Conservation (phyloP, 2,113 vertebrate species). For the Eulacestoma nigropectus region DNA sequence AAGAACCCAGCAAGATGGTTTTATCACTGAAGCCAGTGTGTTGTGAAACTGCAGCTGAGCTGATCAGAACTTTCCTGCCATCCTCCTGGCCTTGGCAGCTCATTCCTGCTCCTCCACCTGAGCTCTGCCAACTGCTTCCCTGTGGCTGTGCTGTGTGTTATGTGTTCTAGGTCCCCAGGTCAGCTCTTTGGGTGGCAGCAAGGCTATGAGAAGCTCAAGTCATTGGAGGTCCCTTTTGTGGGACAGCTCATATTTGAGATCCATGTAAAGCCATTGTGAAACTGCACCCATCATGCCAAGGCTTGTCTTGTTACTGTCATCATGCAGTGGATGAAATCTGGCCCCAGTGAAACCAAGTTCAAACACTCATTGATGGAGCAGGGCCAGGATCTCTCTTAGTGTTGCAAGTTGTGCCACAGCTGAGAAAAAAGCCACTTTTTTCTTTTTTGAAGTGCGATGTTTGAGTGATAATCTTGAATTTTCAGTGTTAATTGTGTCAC, state of each 20-base stretch:
- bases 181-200: background rate
- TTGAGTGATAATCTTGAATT: background rate
- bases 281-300: background rate
- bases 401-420: background rate
- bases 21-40: fast-evolving
- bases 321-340: background rate
- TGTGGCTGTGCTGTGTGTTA: fast-evolving
- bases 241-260: background rate
- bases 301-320: background rate
- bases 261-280: background rate
- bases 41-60: background rate
- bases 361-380: background rate
- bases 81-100: background rate
- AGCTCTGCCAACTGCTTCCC: background rate
- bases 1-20: background rate
- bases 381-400: background rate
- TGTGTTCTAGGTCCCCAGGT: background rate
- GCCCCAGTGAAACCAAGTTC: background rate
- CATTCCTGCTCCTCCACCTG: background rate
- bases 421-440: background rate
- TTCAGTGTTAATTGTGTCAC: background rate
- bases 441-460: background rate
- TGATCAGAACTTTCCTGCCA: background rate
- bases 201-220: background rate
- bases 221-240: background rate